phyloP scores from a whole-genome alignment of 1,140 invertebrate species.

The Trichoplusia ni region DNA sequence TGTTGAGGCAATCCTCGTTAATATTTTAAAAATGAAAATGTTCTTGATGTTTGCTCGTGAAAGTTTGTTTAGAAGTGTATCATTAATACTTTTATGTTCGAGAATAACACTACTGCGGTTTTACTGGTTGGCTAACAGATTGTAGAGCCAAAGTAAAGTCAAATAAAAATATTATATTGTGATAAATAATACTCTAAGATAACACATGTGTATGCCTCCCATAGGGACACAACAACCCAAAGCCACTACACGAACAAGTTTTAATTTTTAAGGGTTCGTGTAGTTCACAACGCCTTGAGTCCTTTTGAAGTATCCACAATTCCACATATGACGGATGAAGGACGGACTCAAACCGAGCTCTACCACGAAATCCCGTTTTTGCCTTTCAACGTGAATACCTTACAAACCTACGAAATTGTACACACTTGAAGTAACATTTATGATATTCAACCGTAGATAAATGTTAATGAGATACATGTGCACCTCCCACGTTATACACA shows the following conservation, averaged over 20 bases:
- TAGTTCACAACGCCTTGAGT: constrained; percentile 17
- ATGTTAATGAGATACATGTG: constrained; percentile 6
- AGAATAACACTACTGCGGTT: too few relatives aligned
- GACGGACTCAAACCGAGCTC: not conserved
- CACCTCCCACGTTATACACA: not conserved
- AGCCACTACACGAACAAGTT: not conserved
- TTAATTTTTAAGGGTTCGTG: not conserved
- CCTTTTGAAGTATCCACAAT: constrained; percentile 19
- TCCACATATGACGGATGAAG: constrained; percentile 10
- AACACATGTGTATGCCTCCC: too few relatives aligned
- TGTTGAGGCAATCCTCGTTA: constrained; percentile 3
- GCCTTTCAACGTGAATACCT: constrained; percentile 22
- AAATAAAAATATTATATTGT: too few relatives aligned
- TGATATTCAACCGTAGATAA: not conserved
- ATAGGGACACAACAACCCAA: too few relatives aligned
- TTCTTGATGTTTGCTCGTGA: not conserved
- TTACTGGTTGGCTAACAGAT: too few relatives aligned
- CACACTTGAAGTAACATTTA: not conserved
- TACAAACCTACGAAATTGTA: constrained; percentile 8
- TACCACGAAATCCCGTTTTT: constrained; percentile 9
- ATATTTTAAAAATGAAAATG: not conserved
- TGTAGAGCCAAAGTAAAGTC: too few relatives aligned
- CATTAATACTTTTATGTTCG: not conserved
- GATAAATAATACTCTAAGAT: too few relatives aligned
- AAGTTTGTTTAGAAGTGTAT: not conserved